phyloP scores from a whole-genome alignment of 2,888 invertebrate genomes.

The Petrolisthes manimaculis region DNA sequence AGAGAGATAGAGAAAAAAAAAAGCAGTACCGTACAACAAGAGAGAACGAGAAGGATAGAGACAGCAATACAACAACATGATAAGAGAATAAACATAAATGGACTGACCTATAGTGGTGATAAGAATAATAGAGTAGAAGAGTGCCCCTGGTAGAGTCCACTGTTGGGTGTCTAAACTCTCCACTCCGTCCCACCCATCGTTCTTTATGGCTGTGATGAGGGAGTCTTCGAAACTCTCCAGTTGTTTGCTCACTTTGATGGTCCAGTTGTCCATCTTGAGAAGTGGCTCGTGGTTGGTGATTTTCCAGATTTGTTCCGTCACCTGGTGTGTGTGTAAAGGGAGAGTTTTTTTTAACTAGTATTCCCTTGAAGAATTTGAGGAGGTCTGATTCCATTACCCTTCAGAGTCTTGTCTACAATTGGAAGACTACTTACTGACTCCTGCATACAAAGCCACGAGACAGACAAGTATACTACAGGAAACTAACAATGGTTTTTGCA shows the following conservation, averaged over 20 bases:
- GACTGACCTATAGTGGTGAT: constrained; percentile 93
- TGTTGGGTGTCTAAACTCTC: constrained; percentile 75
- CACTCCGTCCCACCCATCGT: constrained; percentile 90
- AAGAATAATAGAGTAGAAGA: constrained; percentile 95
- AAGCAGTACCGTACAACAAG: background rate
- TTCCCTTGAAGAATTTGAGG: too few relatives aligned
- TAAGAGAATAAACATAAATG: background rate
- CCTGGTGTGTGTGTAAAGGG: constrained; percentile 68
- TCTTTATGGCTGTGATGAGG: constrained; percentile 85
- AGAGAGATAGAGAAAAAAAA: background rate
- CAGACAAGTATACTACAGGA: too few relatives aligned
- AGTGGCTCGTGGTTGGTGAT: constrained; percentile 77
- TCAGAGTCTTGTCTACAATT: too few relatives aligned
- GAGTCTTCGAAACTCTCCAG: constrained; percentile 78
- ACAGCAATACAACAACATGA: background rate
- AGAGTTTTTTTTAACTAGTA: too few relatives aligned
- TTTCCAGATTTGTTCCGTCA: constrained; percentile 84
- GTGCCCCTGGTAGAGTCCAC: constrained; percentile 89
- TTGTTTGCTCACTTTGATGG: constrained; percentile 76
- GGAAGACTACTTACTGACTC: too few relatives aligned
- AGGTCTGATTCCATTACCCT: too few relatives aligned
- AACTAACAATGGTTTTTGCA: too few relatives aligned
- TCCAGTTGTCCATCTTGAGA: constrained; percentile 84
- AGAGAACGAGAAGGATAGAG: constrained; percentile 4
- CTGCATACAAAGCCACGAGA: too few relatives aligned